A percentile compares a stretch with the other conserved stretches of the same genome.
These are phyloP conservation scores for Stictonetta naevosa DNA, from an alignment of 2,113 vertebrate species.

Conservation along the genomic window DNA sequence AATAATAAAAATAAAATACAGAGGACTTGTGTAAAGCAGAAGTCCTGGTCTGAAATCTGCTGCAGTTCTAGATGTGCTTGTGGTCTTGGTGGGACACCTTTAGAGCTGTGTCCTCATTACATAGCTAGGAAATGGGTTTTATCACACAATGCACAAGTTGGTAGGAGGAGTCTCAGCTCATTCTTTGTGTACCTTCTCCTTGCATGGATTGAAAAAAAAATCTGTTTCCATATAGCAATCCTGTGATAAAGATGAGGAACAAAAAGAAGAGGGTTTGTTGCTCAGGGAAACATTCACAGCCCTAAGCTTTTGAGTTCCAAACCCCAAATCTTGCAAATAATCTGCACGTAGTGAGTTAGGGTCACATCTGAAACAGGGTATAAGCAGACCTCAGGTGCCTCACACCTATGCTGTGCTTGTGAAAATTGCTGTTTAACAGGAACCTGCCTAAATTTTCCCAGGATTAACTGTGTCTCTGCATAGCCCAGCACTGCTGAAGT, in stretches of 20 bases:
- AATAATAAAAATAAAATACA: neutral
- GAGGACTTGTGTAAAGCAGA: neutral
- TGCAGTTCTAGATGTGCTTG: neutral
- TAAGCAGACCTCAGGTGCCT: neutral
- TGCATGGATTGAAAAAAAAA: neutral
- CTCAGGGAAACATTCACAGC: neutral
- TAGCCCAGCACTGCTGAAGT: neutral
- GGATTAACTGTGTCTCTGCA: neutral
- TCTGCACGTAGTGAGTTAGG: neutral
- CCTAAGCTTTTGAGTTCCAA: neutral
- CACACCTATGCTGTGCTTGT: accelerated
- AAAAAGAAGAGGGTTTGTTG: neutral
- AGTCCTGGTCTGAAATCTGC: neutral
- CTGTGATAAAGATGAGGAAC: neutral
- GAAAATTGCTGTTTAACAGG: neutral
- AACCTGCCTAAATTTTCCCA: neutral
- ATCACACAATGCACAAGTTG: accelerated
- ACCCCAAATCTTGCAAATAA: neutral
- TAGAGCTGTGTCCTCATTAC: neutral
- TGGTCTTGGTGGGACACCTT: neutral
- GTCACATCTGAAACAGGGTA: neutral
- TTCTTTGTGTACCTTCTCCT: neutral
- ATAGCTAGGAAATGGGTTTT: too few species aligned
- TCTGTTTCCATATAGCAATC: neutral
- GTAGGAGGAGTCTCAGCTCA: too few species aligned